Base-by-base conservation (phyloP, 2,113 vertebrate species). In the Gadus chalcogrammus region DNA sequence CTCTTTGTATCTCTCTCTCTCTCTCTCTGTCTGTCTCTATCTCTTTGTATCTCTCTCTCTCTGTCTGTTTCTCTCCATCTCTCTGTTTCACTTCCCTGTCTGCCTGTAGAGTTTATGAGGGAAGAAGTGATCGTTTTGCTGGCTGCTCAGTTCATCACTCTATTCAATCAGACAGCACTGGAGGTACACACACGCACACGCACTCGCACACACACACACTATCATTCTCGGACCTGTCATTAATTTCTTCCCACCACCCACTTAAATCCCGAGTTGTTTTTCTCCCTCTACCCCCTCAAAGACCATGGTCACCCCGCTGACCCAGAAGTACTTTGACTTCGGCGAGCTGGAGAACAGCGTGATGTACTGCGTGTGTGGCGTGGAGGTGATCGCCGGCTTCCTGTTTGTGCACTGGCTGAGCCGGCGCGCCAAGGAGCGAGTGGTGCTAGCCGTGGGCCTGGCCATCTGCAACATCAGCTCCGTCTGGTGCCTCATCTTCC, bases 291-390 rank as follows among this genome's bases (percentile, higher is more conserved):
- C 3, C 65, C 69, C 11, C 15, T 20, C 67, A 56, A 77, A 95
- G 93, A 94, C 93, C 3, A 93, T 95, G 91, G 93, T 95, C 78
- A 95, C 94, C 1, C 94, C 94, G 0, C 63, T 95, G 75, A 94
- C 93, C 0, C 94, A 95, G 85, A 88, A 81, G 67, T 93, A 89
- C 84, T 93, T 95, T 31, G 79, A 80, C 76, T 95, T 94, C 0
- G 88, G 91, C 0, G 94, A 95, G 86, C 83, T 95, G 77, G 92
- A 95, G 87, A 95, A 95, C 88, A 94, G 93, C 3, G 74, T 94
- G 65, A 93, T 95, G 91, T 95, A 95, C 88, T 93, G 91, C 52
- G 73, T 95, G 5, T 93, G 93, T 18, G 92, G 93, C 0, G 81
- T 94, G 63, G 93, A 93, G 89, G 92, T 95, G 74, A 92, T 95